These are phyloP conservation scores for Abrostola tripartita DNA, from an alignment of 2,888 invertebrate species.

Conservation along the genomic window DNA sequence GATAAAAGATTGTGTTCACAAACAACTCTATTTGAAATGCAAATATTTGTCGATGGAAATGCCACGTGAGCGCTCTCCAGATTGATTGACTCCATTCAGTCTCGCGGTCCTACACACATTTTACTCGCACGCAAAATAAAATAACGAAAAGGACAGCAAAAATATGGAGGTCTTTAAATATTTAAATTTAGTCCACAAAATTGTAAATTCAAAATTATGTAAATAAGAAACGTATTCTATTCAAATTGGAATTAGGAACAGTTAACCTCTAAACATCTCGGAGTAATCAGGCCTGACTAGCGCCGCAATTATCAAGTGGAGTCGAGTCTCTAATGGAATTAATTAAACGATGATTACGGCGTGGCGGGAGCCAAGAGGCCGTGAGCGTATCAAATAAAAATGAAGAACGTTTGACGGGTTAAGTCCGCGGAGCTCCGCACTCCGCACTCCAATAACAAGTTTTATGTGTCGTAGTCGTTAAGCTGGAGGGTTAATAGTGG, in stretches of 20 bases:
- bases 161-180: background rate
- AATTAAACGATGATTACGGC: slow-evolving; percentile 18
- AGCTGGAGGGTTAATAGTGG: slow-evolving; percentile 14
- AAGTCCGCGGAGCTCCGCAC: background rate
- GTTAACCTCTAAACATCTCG: slow-evolving; percentile 1
- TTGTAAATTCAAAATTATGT: background rate
- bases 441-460: slow-evolving; percentile 23
- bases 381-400: slow-evolving; percentile 20
- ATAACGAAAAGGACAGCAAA: slow-evolving; percentile 5
- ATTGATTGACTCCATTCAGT: slow-evolving; percentile 35
- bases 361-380: slow-evolving; percentile 6
- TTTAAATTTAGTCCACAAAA: background rate
- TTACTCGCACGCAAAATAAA: slow-evolving; percentile 25
- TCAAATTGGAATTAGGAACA: background rate
- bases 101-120: slow-evolving; percentile 18
- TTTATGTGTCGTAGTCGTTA: slow-evolving; percentile 14
- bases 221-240: slow-evolving; percentile 5
- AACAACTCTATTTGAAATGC: slow-evolving; percentile 48
- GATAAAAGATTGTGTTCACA: slow-evolving; percentile 43
- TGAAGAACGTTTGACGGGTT: slow-evolving; percentile 1
- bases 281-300: slow-evolving; percentile 2
- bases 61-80: slow-evolving; percentile 18
- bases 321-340: slow-evolving; percentile 14
- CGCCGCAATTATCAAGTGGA: slow-evolving; percentile 13
- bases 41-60: slow-evolving; percentile 31